Base-by-base conservation (phyloP, 2,888 invertebrate species). In the Caenorhabditis angaria region DNA sequence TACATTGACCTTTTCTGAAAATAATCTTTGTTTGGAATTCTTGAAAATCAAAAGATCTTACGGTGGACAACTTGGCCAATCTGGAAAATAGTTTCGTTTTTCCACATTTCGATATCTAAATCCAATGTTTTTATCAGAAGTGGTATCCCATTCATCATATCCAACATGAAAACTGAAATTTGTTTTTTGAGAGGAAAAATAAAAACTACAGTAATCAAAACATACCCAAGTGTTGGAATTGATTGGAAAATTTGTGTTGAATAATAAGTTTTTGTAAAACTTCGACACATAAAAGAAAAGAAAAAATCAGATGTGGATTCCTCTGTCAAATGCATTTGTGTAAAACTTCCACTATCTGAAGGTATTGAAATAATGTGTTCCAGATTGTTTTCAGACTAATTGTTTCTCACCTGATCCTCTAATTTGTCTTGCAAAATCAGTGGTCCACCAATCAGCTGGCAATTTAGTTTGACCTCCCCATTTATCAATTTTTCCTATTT, bases 101-200 rank as follows among this genome's bases (percentile, higher is more conserved):
- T 85, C 85, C 5, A 70, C 28, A 55, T 85, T 85, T 25, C 65
- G 58, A 65, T 85, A 85, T 8, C 84, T 78, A 64, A 85, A 85
- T 20, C 85, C 85, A 6, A 69, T 61, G 28, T 85, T 84, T 51
- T 77, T 63, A 32, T 76, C 65, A 4, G 78, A 59, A 1, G 83
- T 85, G 24, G 85, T 83, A 65, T 85, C 84, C 70, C 76, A 85
- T 35, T 80, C 76, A 24, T 80, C 80, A 29, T 69, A 64, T 3
- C 65, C 68, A 12, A 75, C 77, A n/a, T 77, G 71, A 64, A 60
- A 80, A 28, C 81, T 81, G 58, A 0, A 8, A 8, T 50, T 48
- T 48, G 32, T 29, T 22, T 57, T 57, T 29, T 57, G 20, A 8
- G 20, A 32, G n/a, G 20, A 57, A 57, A 57, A 24, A 58, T 14